Base-by-base conservation (phyloP, 2,888 invertebrate genomes). In the Acleris literana region DNA sequence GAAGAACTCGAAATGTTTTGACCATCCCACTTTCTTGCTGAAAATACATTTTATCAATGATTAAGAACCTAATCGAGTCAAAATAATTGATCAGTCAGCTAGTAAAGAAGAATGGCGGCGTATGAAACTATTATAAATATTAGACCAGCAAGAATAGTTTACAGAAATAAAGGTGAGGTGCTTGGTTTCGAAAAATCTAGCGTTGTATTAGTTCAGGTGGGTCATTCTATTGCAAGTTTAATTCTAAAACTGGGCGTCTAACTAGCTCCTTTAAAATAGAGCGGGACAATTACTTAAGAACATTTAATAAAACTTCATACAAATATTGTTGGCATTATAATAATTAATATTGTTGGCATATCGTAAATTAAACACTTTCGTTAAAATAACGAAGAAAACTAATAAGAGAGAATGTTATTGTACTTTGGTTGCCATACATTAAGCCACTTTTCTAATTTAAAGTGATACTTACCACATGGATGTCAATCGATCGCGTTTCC, bases 161-260 rank as follows among this genome's bases (percentile, higher is more conserved):
- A 46, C 29, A 59, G 5, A 33, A 64, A 6, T 49, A 13, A 46
- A 25, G 58, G 63, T 73, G 73, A 59, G 69, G 70, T 66, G 71
- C 59, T 59, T 49, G 13, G 33, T 49, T 46, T 29, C 39, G 43
- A 57, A 54, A 60, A 57, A 39, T 33, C 52, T 53, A 58, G 39
- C 53, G 39, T 49, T 52, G 20, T 53, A 54, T 61, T 62, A 73
- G 75, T 71, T 77, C 44, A 76, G 79, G 79, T 79, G 79, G 79
- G 79, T 69, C 69, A 71, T 29, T 7, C 67, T 75, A 70, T 64
- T 64, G 54, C 54, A 55, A 48, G 63, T 70, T 68, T 66, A 62
- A 17, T 33, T 61, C 65, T 63, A 63, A 64, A 59, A 59, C 53
- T 25, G 58, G 57, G 18, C 44, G 53, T 57, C 51, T 59, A 55